Percentiles rank a stretch among this genome's conserved stretches.
Conservation (phyloP, 2,113 vertebrate species). For the Polypterus senegalus region DNA sequence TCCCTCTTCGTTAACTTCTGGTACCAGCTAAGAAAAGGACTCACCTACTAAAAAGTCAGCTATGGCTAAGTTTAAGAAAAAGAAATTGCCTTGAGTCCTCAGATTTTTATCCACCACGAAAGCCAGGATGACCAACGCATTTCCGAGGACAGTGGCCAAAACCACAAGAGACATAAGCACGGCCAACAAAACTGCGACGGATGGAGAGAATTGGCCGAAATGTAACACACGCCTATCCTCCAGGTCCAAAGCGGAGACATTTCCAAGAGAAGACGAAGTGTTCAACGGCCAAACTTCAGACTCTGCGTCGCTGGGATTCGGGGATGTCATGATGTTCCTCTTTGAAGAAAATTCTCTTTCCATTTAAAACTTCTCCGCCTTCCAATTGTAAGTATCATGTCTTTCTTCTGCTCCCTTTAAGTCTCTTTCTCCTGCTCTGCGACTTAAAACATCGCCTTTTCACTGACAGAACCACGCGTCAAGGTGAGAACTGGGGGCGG, state of each 20-base stretch:
- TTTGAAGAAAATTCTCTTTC: no score
- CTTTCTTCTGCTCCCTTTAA: no score
- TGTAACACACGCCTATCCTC: slow-evolving; percentile 26
- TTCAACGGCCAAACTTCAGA: slow-evolving; percentile 16
- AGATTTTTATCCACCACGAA: slow-evolving; percentile 49
- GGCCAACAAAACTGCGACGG: slow-evolving; percentile 34
- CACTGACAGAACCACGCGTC: no score
- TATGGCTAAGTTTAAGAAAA: slow-evolving; percentile 58
- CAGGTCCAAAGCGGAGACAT: slow-evolving; percentile 15
- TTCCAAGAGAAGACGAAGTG: slow-evolving; percentile 19
- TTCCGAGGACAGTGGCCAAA: slow-evolving; percentile 48
- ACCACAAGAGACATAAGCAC: slow-evolving; percentile 50
- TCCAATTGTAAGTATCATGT: no score
- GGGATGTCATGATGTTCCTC: slow-evolving; percentile 13
- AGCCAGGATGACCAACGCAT: slow-evolving; percentile 50
- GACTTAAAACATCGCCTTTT: no score
- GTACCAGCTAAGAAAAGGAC: slow-evolving; percentile 13
- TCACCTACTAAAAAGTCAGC: slow-evolving; percentile 58
- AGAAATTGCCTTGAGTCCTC: slow-evolving; percentile 49
- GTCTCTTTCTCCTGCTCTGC: no score
- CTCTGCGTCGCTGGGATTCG: slow-evolving; percentile 14
- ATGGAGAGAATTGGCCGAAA: slow-evolving; percentile 35
- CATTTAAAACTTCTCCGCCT: no score
- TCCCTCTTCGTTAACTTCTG: no score
- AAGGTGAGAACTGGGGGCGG: no score